These are phyloP conservation scores for Crioceris asparagi DNA, from an alignment of 2,888 invertebrate species.

Conservation along the genomic window DNA sequence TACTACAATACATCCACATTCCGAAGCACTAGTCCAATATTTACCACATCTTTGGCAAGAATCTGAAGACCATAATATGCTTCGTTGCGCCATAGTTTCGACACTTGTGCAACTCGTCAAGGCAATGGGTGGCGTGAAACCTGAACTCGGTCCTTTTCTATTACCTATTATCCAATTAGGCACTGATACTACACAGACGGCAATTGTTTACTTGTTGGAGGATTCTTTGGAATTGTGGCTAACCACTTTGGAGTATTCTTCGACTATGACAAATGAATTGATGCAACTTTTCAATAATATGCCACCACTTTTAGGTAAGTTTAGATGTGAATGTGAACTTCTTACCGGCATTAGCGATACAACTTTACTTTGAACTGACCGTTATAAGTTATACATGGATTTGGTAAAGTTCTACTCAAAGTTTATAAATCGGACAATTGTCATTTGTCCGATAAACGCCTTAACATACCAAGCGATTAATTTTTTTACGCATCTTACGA, in stretches of 20 bases:
- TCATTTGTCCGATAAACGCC: too few species aligned
- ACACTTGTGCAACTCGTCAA: constrained; percentile 79
- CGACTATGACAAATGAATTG: constrained; percentile 52
- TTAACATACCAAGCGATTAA: too few species aligned
- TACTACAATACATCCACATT: constrained; percentile 58
- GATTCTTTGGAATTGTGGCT: constrained; percentile 89
- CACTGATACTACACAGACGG: constrained; percentile 66
- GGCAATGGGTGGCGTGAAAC: constrained; percentile 41
- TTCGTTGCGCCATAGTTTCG: constrained; percentile 81
- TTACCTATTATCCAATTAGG: constrained; percentile 59
- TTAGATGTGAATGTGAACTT: too few species aligned
- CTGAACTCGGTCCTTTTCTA: constrained; percentile 50
- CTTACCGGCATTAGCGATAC: too few species aligned
- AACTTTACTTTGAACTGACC: too few species aligned
- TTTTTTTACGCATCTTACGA: too few species aligned
- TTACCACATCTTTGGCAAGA: constrained; percentile 83
- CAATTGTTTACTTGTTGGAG: constrained; percentile 83
- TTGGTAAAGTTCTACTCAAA: too few species aligned
- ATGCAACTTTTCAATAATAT: constrained; percentile 66
- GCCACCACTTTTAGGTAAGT: constrained; percentile 61
- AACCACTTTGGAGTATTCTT: constrained; percentile 68
- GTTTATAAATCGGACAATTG: too few species aligned
- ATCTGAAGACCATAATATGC: constrained; percentile 78
- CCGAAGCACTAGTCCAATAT: constrained; percentile 64
- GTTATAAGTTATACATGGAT: too few species aligned